Evolutionary conservation across 2,113 vertebrate genomes (phyloP), one percentile per base, ranked within the genome.

Genomic region (Melanocharis versteri): DNA sequence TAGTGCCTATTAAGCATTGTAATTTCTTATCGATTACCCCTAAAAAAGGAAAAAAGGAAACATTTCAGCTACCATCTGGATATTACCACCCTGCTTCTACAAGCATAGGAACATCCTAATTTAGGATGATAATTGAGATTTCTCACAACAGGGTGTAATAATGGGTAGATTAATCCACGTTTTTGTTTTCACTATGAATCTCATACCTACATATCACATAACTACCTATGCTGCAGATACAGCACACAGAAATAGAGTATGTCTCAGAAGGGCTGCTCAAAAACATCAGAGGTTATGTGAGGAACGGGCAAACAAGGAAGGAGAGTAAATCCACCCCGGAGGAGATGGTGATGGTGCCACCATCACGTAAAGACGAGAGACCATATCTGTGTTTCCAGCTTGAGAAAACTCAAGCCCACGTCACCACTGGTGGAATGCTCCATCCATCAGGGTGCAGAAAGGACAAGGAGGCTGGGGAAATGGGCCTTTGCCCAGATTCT

Each of bases 351-450:
- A 22, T 9, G 6, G 27, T 80, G 44, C 20, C 48, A 69, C 19
- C 24, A 14, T 11, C 58, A 30, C 11, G 15, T 4, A 19, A 56
- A 75, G 6, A 30, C 0, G 0, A 82, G 27, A 44, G 7, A 33
- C 8, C 11, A 1, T 0, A 0, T 18, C 23, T 6, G 11, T 75
- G 16, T 39, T 85, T 22, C 23, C 33, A 68, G 10, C 51, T 37
- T 53, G 64, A 83, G 28, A 51, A 61, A 11, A 9, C 17, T 48
- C 37, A 50, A 70, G 26, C 4, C 5, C 22, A 10, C 15, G 17
- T 27, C n/a, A 2, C 27, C 64, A 17, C 48, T 58, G 16, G 15
- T 1, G 45, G 53, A 68, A 45, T 5, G 6, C 31, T 35, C 26
- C 30, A 58, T 35, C 57, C 35, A 39, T n/a, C 27, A 24, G 30